phyloP scores from a whole-genome alignment of 2,888 invertebrate genomes.

The Lysandra bellargus region DNA sequence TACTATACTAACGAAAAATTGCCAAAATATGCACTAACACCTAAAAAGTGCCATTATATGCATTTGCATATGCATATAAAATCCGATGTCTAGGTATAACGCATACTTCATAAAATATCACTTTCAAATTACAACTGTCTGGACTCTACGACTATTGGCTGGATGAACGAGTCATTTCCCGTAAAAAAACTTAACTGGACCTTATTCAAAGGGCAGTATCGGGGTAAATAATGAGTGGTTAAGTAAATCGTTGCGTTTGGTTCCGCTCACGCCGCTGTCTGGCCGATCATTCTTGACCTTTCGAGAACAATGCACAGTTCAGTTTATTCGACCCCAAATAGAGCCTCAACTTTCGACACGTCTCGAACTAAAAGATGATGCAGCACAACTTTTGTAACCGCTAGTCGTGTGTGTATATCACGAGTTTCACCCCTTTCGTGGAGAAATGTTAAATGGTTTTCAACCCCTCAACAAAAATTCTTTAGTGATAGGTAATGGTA shows the following conservation, averaged over 20 bases:
- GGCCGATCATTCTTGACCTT: constrained; percentile 50
- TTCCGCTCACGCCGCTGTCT: constrained; percentile 41
- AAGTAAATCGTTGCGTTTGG: constrained; percentile 38
- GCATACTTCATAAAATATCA: neutral
- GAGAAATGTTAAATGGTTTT: constrained; percentile 22
- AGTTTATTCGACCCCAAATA: constrained; percentile 52
- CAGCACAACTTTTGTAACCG: constrained; percentile 38
- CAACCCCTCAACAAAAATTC: neutral
- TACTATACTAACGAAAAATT: too few species aligned
- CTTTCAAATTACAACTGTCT: neutral
- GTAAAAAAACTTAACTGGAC: neutral
- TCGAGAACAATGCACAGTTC: constrained; percentile 53
- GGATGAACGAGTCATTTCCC: neutral
- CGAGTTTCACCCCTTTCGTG: constrained; percentile 31
- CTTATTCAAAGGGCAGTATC: constrained; percentile 2
- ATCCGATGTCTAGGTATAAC: neutral
- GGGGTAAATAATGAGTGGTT: constrained; percentile 24
- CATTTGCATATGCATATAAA: too few species aligned
- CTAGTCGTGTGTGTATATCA: constrained; percentile 34
- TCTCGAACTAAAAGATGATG: constrained; percentile 43
- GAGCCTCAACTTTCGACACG: constrained; percentile 59
- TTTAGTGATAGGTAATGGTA: neutral
- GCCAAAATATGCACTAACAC: too few species aligned
- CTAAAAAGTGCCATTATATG: too few species aligned
- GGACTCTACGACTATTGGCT: neutral